These are phyloP conservation scores for Littorina saxatilis DNA, from an alignment of 1,140 invertebrate genomes.

Conservation along the genomic window DNA sequence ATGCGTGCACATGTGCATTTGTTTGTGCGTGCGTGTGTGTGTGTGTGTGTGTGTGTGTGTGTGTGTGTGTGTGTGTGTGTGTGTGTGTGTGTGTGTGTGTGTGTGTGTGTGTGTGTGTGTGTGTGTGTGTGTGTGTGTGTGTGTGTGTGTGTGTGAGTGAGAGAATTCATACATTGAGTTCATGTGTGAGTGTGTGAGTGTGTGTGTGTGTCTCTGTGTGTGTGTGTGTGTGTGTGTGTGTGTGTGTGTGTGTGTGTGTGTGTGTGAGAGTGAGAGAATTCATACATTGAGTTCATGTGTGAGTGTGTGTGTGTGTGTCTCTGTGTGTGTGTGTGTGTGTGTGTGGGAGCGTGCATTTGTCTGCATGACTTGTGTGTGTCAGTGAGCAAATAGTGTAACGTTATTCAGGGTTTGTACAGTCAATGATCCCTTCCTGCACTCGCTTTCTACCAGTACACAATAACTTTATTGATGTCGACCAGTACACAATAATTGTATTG, in stretches of 20 bases:
- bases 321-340: slow-evolving; percentile 24
- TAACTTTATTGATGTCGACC: too few species aligned
- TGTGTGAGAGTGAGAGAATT: not conserved
- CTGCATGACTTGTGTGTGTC: too few species aligned
- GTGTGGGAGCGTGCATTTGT: too few species aligned
- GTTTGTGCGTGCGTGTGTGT: not conserved
- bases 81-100: not conserved
- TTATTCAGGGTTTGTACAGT: too few species aligned
- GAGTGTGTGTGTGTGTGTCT: slow-evolving; percentile 9
- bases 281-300: not conserved
- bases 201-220: not conserved
- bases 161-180: too few species aligned
- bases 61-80: not conserved
- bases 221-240: slow-evolving; percentile 9
- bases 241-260: not conserved
- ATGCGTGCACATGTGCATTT: not conserved
- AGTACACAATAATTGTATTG: too few species aligned
- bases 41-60: not conserved
- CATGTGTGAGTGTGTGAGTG: not conserved
- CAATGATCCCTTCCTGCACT: too few species aligned
- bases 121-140: slow-evolving; percentile 1
- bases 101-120: not conserved
- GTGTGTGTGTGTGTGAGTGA: not conserved
- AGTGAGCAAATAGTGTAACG: too few species aligned
- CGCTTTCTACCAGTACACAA: too few species aligned